Base-by-base conservation (phyloP, 2,888 invertebrate species). In the Muscina levida region DNA sequence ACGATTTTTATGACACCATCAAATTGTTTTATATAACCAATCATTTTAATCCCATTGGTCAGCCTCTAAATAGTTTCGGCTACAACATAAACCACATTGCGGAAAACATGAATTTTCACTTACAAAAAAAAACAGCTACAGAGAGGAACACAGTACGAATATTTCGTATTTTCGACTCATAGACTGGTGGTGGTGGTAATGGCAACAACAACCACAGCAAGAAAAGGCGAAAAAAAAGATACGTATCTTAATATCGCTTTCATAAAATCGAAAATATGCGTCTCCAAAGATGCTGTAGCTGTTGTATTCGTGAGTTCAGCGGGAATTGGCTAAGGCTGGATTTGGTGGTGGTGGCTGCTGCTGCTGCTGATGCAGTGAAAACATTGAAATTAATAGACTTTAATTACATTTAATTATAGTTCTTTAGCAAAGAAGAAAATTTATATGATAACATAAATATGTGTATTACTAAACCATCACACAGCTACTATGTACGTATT, bases 331-430 rank as follows among this genome's bases (percentile, higher is more conserved):
- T n/a, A n/a, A n/a, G n/a, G n/a, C n/a, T n/a, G n/a, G n/a, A n/a
- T n/a, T n/a, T n/a, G n/a, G n/a, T n/a, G n/a, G n/a, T 4, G 17
- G 22, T 24, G 24, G 11, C 22, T 53, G 22, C 24, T 13, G 53
- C 15, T 51, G 51, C 13, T 13, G 44, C 44, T 53, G 11, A 13
- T 53, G 53, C 57, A 74, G 77, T 68, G 67, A 72, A 81, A 74
- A 75, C 73, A 68, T 81, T 75, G 72, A 75, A 75, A 81, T 77
- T 77, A 81, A 81, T 81, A 72, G 81, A 74, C 81, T 72, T 81
- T 81, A 81, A 81, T 81, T 77, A 68, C 77, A 77, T 81, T 72
- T 81, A 81, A 81, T 81, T 81, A 75, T 56, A 81, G 81, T 81
- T 75, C 74, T 75, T 81, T 68, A 62, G 68, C 42, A 56, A 39